These are phyloP conservation scores for Saxidomus purpurata DNA, from an alignment of 1,140 invertebrate species.

Conservation along the genomic window DNA sequence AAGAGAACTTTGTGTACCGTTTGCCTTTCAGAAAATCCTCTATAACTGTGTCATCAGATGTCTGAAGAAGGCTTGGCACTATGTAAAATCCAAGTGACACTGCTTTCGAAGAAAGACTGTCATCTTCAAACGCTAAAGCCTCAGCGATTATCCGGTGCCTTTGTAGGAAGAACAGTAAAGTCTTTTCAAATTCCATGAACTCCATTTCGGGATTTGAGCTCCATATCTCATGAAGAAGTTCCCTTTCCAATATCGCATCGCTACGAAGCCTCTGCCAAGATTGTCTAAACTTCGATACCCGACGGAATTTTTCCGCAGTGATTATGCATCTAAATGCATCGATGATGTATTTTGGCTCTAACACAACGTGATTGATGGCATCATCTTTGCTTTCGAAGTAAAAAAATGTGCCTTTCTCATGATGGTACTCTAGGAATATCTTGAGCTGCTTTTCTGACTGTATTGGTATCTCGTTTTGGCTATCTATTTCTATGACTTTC, in stretches of 20 bases:
- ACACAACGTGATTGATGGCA: not conserved
- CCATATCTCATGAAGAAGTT: not conserved
- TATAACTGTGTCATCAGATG: not conserved
- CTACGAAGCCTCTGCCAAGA: not conserved
- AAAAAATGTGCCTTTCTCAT: not conserved
- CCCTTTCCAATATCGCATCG: not conserved
- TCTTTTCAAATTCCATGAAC: not conserved
- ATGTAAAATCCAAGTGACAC: not conserved
- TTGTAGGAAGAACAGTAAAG: not conserved
- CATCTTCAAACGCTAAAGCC: not conserved
- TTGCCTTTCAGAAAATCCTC: not conserved
- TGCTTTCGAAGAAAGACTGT: not conserved
- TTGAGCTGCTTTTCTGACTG: not conserved
- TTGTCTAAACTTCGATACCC: not conserved
- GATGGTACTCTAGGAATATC: not conserved
- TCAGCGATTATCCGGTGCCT: not conserved
- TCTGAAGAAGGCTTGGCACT: not conserved
- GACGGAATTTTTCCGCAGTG: not conserved
- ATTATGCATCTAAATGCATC: conserved; percentile 4
- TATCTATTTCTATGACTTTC: not conserved
- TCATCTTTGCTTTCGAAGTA: not conserved
- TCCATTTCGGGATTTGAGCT: not conserved
- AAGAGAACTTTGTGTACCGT: not conserved
- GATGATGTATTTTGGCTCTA: not conserved
- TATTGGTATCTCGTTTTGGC: not conserved